These are phyloP conservation scores for Yponomeuta cagnagella DNA, from an alignment of 2,888 invertebrate species.

Conservation along the genomic window DNA sequence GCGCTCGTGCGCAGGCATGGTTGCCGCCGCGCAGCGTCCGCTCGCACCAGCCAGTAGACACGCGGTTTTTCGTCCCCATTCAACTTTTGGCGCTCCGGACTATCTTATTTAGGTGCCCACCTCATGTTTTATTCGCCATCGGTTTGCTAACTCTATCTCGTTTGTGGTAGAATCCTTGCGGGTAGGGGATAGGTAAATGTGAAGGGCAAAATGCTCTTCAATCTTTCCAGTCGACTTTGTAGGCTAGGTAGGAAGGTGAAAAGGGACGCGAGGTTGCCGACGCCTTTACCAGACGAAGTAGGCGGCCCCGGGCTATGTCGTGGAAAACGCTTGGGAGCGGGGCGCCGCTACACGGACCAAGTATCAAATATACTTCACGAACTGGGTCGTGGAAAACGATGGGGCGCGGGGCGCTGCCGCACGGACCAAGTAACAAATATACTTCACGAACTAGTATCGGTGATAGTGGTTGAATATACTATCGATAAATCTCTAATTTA, in stretches of 20 bases:
- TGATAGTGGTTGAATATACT: neutral
- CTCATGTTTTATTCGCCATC: neutral
- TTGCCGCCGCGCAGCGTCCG: neutral
- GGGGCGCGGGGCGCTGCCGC: slow-evolving; percentile 57
- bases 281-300: slow-evolving; percentile 74
- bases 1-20: neutral
- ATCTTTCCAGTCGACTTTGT: neutral
- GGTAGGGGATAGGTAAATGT: neutral
- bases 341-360: slow-evolving; percentile 64
- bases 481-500: too few relatives aligned
- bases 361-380: slow-evolving; percentile 50
- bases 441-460: slow-evolving; percentile 64
- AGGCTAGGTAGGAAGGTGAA: slow-evolving; percentile 35
- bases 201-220: neutral
- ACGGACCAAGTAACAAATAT: slow-evolving; percentile 67
- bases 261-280: slow-evolving; percentile 69
- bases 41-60: neutral
- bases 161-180: neutral
- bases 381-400: slow-evolving; percentile 4
- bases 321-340: slow-evolving; percentile 63
- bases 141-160: neutral
- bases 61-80: neutral
- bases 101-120: neutral
- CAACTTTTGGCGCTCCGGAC: neutral
- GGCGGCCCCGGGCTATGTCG: slow-evolving; percentile 60